Evolutionary conservation across 2,113 vertebrate genomes (phyloP).

Genomic region (Mastomys natalensis): DNA sequence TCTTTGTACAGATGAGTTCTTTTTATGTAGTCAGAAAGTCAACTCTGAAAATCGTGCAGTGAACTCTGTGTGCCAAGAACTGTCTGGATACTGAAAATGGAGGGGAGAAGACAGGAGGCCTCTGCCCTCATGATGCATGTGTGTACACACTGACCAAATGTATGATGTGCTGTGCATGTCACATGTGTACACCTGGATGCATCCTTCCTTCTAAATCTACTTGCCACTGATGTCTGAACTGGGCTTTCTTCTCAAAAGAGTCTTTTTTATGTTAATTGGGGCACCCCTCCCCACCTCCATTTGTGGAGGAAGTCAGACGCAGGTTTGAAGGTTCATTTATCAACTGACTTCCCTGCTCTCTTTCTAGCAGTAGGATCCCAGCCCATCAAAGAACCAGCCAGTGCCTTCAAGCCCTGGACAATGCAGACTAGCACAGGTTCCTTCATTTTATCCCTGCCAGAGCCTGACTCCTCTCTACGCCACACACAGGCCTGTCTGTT

Average conservation of each 20-base stretch:
- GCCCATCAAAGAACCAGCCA: slow-evolving; percentile 69
- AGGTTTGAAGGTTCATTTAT: slow-evolving; percentile 63
- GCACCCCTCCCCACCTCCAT: neutral
- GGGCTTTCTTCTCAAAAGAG: slow-evolving; percentile 15
- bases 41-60: neutral
- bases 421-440: slow-evolving; percentile 46
- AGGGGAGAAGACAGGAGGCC: neutral
- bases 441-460: slow-evolving; percentile 70
- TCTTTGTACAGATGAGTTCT: neutral
- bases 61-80: neutral
- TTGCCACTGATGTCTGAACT: neutral
- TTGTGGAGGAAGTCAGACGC: neutral
- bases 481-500: slow-evolving; percentile 61
- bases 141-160: neutral
- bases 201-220: neutral
- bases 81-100: neutral
- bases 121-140: neutral
- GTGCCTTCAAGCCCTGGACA: slow-evolving; percentile 64
- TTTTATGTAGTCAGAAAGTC: neutral
- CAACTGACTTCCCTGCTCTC: slow-evolving; percentile 70
- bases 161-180: neutral
- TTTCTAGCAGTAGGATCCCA: slow-evolving; percentile 69
- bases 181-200: neutral
- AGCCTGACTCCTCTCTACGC: slow-evolving; percentile 45
- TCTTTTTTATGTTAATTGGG: slow-evolving; percentile 71